Evolutionary conservation across 2,797 vertebrate species (phyloP).

Genomic region (Platalea minor): DNA sequence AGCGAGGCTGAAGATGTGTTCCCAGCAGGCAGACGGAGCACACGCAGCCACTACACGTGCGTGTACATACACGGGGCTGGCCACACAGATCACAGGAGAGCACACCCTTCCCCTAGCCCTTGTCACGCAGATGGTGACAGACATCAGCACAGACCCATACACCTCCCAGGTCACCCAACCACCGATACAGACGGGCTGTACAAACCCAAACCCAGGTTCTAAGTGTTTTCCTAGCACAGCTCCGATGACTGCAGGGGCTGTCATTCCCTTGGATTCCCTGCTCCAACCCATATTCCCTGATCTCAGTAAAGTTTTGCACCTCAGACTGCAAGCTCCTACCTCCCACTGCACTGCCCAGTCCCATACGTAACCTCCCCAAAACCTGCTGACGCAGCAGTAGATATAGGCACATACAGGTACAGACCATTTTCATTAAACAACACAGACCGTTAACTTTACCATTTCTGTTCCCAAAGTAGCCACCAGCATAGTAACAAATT

Average conservation of each 20-base stretch:
- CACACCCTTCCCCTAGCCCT: not conserved
- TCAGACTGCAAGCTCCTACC: not conserved
- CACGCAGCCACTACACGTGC: fast-evolving
- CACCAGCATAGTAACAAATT: not conserved
- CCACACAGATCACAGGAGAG: not conserved
- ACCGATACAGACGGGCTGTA: not conserved
- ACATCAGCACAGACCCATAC: not conserved
- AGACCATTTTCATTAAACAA: not conserved
- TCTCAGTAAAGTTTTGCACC: not conserved
- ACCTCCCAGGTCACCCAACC: not conserved
- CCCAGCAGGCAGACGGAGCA: not conserved
- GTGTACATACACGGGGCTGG: fast-evolving
- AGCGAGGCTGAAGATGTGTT: not conserved
- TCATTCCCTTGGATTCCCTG: not conserved
- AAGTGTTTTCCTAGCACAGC: not conserved
- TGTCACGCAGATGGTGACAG: not conserved
- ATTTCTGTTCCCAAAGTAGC: not conserved
- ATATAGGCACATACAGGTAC: too few species aligned
- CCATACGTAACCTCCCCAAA: not conserved
- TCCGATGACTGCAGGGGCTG: not conserved
- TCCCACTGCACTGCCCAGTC: not conserved
- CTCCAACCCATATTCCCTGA: not conserved
- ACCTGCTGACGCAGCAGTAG: not conserved
- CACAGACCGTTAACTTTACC: not conserved
- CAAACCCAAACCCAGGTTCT: not conserved